Evolutionary conservation across 2,797 vertebrate genomes (phyloP).

Genomic region (Bryconaethiops microstoma): DNA sequence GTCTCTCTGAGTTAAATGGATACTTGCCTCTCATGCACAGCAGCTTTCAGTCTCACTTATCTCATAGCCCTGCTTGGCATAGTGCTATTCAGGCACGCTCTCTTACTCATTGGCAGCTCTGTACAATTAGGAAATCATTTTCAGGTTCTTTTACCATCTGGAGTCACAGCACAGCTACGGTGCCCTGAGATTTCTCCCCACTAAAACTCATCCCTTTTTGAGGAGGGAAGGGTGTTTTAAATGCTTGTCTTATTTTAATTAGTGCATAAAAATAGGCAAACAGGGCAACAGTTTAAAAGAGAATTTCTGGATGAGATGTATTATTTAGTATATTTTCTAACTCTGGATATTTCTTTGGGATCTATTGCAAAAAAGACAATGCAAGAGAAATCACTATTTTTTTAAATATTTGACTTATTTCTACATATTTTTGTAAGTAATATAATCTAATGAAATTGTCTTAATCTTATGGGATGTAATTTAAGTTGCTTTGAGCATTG

Average conservation of each 20-base stretch:
- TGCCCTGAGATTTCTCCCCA: not conserved
- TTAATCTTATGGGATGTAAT: no score
- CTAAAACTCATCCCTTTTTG: not conserved
- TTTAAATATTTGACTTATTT: no score
- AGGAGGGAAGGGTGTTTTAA: not conserved
- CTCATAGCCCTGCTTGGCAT: not conserved
- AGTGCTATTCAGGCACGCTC: not conserved
- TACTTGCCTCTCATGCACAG: constrained; percentile 18
- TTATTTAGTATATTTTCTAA: not conserved
- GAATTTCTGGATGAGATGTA: not conserved
- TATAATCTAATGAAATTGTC: no score
- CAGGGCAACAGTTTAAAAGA: not conserved
- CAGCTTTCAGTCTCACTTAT: not conserved
- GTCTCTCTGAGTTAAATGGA: constrained; percentile 37
- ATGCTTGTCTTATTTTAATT: not conserved
- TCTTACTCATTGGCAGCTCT: not conserved
- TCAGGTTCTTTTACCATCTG: constrained; percentile 4
- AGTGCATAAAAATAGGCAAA: no score
- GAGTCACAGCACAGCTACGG: not conserved
- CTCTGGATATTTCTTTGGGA: not conserved
- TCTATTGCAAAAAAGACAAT: not conserved
- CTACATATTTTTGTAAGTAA: no score
- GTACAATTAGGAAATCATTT: not conserved
- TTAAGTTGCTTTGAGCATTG: no score
- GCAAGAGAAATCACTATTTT: no score